Evolutionary conservation across 2,113 vertebrate genomes (phyloP).

Genomic region (Phasianus colchicus): DNA sequence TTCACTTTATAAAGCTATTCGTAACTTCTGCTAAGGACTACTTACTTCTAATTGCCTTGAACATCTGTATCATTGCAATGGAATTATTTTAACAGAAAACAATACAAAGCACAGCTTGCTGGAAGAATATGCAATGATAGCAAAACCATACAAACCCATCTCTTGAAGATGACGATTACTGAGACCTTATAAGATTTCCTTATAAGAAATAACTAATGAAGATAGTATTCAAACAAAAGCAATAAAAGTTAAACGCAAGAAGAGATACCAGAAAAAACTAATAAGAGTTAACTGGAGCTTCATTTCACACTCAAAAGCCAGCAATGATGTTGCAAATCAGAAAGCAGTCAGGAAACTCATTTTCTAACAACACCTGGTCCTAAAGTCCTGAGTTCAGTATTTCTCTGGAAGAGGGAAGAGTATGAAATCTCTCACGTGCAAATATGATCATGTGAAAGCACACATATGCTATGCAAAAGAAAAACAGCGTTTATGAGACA

Average conservation of each 20-base stretch:
- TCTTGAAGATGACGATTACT: background rate
- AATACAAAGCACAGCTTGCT: background rate
- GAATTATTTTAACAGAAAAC: background rate
- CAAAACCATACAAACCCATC: background rate
- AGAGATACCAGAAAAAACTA: background rate
- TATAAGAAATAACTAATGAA: background rate
- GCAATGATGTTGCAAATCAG: accelerated
- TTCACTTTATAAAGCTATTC: background rate
- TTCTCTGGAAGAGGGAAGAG: background rate
- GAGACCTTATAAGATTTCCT: background rate
- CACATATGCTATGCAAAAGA: background rate
- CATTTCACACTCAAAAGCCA: background rate
- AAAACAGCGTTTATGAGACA: background rate
- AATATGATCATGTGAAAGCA: background rate
- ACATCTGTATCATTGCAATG: background rate
- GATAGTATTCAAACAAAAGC: background rate
- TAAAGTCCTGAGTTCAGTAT: background rate
- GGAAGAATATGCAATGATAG: background rate
- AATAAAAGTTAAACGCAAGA: background rate
- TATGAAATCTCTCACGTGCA: background rate
- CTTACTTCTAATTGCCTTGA: background rate
- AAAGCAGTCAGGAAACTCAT: background rate
- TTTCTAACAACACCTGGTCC: background rate
- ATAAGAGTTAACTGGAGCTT: background rate
- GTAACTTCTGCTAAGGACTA: background rate